Percentiles rank a stretch among this genome's conserved stretches.
Conservation (phyloP, 2,888 invertebrate genomes). For the Dynastes grantii region DNA sequence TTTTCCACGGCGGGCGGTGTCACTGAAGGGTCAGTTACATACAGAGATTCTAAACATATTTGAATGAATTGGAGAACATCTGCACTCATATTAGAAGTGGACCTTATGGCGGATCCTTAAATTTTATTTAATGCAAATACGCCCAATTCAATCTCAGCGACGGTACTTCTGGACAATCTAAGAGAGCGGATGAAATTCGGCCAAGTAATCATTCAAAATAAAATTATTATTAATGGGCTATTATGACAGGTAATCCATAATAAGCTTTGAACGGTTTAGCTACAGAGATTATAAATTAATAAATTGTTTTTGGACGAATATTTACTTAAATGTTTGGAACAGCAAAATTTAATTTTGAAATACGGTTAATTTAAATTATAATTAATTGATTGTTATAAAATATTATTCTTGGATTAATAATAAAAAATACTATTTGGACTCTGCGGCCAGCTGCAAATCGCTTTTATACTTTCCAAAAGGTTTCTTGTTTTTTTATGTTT, state of each 20-base stretch:
- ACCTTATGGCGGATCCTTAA: background rate
- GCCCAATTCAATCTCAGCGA: background rate
- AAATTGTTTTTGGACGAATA: conserved; percentile 39
- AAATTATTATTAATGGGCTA: conserved; percentile 43
- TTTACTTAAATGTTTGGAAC: conserved; percentile 15
- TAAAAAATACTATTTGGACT: background rate
- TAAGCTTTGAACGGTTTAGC: conserved; percentile 23
- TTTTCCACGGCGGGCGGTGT: no score
- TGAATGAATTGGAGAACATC: no score
- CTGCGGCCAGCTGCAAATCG: background rate
- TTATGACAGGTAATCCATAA: conserved; percentile 39
- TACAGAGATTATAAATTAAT: conserved; percentile 44
- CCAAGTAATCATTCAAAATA: conserved; percentile 37
- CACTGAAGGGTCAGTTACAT: no score
- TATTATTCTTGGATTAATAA: background rate
- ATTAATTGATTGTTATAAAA: conserved; percentile 42
- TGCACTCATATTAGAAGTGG: no score
- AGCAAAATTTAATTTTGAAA: conserved; percentile 25
- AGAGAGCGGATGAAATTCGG: conserved; percentile 12
- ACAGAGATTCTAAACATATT: no score
- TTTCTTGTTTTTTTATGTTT: no score
- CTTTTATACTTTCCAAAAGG: no score
- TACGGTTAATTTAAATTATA: conserved; percentile 42
- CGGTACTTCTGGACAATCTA: background rate
- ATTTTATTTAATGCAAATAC: background rate